Evolutionary conservation across 2,797 vertebrate genomes (phyloP), one percentile per base, ranked within the genome.

Genomic region (Tenualosa thibaudeaui): DNA sequence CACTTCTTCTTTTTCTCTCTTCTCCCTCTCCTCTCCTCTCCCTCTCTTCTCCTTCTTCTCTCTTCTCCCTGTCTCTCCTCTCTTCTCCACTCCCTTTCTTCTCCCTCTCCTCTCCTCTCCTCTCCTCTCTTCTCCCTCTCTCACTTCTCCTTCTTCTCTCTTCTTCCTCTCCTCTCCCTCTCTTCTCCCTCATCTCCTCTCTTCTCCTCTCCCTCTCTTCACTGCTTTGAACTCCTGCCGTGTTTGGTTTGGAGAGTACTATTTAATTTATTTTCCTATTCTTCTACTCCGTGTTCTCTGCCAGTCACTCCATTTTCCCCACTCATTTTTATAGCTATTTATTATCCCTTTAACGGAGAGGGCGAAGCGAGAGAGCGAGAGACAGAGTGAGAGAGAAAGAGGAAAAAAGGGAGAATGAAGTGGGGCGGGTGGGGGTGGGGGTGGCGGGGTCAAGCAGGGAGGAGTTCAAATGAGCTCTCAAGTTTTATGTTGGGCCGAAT

Each of bases 331-430:
- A 93, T 92, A 90, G 91, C 88, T 91, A 46, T 91, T 92, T 93
- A 93, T 94, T 92, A 94, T 93, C 92, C 93, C 90, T 92, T 90
- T 91, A 92, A 94, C 93, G 92, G 87, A 89, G 91, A 94, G 93
- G 93, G 92, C 40, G 68, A 40, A 31, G 24, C 24, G 31, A 43
- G 68, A 75, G 24, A 40, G 68, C 6, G 68, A 40, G 68, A 75
- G 65, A 40, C 53, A 89, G 37, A 65, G 84, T 37, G 43, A 43
- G 81, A 24, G 81, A 40, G 83, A 31, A 1, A 31, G 31, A 31
- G 31, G 82, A 82, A 81, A 84, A 26, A 56, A 89, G 92, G 94
- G 94, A 92, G 93, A 88, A 88, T 87, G 88, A 90, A 43, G 78
- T 89, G 53, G 31, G 56, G 24, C 2, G 31, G 65, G 26, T 62